A percentile compares a stretch with the other conserved stretches of the same genome.
These are phyloP conservation scores for Stratiomys singularior DNA, from an alignment of 2,888 invertebrate species.

Conservation along the genomic window DNA sequence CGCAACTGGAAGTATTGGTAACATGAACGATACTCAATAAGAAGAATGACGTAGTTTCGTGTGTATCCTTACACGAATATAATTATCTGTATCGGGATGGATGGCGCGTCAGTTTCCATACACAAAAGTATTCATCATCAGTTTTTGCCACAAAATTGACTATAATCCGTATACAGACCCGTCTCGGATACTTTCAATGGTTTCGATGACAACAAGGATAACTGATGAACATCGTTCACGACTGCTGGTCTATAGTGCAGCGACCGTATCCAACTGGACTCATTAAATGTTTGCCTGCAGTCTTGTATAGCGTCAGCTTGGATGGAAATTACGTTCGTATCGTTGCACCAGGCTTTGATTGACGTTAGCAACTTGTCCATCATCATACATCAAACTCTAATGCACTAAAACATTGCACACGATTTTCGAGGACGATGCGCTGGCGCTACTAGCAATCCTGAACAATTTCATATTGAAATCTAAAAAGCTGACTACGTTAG, in stretches of 20 bases:
- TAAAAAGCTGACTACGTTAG: background rate
- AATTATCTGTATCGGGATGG: background rate
- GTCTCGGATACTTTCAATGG: constrained; percentile 7
- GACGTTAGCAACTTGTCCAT: constrained; percentile 44
- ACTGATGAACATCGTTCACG: constrained; percentile 17
- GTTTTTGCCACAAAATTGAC: constrained; percentile 28
- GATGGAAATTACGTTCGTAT: constrained; percentile 10
- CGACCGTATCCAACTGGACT: background rate
- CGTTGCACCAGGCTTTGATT: constrained; percentile 37
- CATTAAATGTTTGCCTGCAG: background rate
- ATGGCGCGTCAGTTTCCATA: background rate
- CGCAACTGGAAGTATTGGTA: no score
- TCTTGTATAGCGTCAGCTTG: background rate
- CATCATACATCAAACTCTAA: constrained; percentile 28
- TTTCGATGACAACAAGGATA: constrained; percentile 33
- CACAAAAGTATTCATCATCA: constrained; percentile 30
- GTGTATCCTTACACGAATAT: no score
- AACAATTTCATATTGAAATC: background rate
- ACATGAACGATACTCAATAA: no score
- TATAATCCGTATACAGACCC: background rate
- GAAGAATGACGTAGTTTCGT: no score
- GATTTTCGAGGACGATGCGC: background rate
- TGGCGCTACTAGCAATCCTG: background rate
- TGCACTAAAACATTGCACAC: constrained; percentile 26
- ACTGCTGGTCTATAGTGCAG: background rate